Percentiles rank a stretch among this genome's conserved stretches.
Evolutionary conservation across 2,113 vertebrate species (phyloP).

Genomic region (Emydura subglobosa): DNA sequence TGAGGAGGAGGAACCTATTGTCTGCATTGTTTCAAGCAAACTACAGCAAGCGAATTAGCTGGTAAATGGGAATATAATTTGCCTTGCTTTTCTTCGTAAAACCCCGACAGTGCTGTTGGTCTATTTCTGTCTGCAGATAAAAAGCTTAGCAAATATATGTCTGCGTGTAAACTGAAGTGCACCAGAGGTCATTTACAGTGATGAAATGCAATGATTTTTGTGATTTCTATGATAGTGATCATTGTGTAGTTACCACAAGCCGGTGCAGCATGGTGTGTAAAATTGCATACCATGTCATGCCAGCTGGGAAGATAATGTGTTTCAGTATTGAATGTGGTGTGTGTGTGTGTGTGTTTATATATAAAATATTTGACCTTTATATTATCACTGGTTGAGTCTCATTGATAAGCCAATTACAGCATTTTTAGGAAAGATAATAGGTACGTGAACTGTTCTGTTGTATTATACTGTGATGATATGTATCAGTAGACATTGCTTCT

Average conservation of each 20-base stretch:
- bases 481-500: conserved; percentile 16
- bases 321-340: conserved; percentile 22
- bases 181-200: conserved; percentile 23
- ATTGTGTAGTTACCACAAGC: conserved; percentile 20
- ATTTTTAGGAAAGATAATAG: conserved; percentile 51
- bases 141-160: conserved; percentile 57
- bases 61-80: conserved; percentile 70
- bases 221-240: conserved; percentile 10
- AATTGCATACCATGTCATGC: conserved; percentile 33
- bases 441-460: conserved; percentile 59
- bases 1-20: conserved; percentile 72
- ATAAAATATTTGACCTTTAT: conserved; percentile 49
- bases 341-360: background rate
- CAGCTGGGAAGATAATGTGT: conserved; percentile 43
- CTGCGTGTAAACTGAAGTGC: conserved; percentile 48
- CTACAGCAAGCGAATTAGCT: conserved; percentile 69
- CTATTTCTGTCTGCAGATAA: conserved; percentile 41
- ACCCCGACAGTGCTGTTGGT: conserved; percentile 52
- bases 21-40: conserved; percentile 68
- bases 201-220: conserved; percentile 6
- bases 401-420: conserved; percentile 65
- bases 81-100: conserved; percentile 59
- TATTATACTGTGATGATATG: conserved; percentile 58
- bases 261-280: conserved; percentile 34
- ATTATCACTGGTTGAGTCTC: conserved; percentile 53